These are phyloP conservation scores for Gymnocheta viridis DNA, from an alignment of 2,888 invertebrate genomes.

Conservation along the genomic window DNA sequence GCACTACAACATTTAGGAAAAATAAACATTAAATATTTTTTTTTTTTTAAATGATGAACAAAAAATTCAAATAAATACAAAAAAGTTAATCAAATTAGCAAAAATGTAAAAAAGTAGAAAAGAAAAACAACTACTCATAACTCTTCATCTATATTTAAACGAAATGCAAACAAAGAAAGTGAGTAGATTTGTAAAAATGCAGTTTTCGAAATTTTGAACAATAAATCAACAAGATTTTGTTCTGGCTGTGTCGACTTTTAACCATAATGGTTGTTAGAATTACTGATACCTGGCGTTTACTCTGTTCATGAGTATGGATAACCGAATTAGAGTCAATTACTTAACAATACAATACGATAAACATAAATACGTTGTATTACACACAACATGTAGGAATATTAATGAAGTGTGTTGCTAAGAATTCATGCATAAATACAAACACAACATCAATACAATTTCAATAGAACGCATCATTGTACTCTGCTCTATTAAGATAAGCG, in stretches of 20 bases:
- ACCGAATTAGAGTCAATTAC: constrained; percentile 34
- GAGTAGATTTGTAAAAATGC: not conserved
- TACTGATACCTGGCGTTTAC: not conserved
- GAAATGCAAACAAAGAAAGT: not conserved
- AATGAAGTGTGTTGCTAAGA: constrained; percentile 8
- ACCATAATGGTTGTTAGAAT: constrained; percentile 9
- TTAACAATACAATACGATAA: not conserved
- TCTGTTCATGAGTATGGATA: not conserved
- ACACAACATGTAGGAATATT: constrained; percentile 13
- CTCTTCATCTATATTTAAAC: constrained; percentile 17
- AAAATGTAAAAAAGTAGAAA: not conserved
- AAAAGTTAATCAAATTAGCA: constrained; percentile 14
- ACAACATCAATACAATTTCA: not conserved
- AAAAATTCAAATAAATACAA: not conserved
- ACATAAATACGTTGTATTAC: not conserved
- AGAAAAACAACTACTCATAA: not conserved
- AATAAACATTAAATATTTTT: constrained; percentile 3
- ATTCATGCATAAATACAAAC: not conserved
- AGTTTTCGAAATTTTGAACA: not conserved
- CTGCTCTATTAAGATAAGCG: not conserved
- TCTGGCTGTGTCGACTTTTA: not conserved
- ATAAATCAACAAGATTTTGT: not conserved
- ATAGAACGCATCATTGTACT: not conserved
- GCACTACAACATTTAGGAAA: not conserved
- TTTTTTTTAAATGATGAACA: no score